Conservation (phyloP, 1,140 invertebrate genomes). For the Agrilus planipennis region DNA sequence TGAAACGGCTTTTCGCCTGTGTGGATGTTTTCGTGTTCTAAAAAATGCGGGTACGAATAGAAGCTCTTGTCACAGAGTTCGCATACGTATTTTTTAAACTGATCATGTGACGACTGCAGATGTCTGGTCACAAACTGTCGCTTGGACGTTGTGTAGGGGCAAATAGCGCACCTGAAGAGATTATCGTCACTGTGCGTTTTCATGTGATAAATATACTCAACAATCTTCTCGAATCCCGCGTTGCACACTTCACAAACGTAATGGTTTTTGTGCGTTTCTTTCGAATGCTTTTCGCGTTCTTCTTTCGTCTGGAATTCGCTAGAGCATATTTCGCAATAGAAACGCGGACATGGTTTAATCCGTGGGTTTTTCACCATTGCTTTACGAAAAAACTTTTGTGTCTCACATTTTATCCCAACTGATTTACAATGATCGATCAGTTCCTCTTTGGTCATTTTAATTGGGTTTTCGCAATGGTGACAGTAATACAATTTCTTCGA, state of each 20-base stretch:
- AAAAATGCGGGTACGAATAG: background rate
- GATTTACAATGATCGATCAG: background rate
- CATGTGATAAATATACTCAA: slow-evolving; percentile 22
- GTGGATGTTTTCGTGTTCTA: slow-evolving; percentile 40
- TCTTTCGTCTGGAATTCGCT: slow-evolving; percentile 41
- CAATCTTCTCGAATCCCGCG: slow-evolving; percentile 18
- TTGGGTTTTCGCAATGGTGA: background rate
- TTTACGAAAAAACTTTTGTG: slow-evolving; percentile 1
- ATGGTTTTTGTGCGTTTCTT: slow-evolving; percentile 36
- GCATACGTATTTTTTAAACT: slow-evolving; percentile 8
- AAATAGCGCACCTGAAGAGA: slow-evolving; percentile 37
- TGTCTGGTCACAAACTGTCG: background rate
- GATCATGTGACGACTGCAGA: slow-evolving; percentile 1
- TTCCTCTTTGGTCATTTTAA: background rate
- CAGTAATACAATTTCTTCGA: no score
- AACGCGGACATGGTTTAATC: slow-evolving; percentile 11
- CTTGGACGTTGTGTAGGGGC: slow-evolving; percentile 29
- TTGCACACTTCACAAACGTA: slow-evolving; percentile 24
- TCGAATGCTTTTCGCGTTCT: slow-evolving; percentile 41
- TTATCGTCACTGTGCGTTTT: slow-evolving; percentile 37
- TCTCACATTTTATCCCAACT: background rate
- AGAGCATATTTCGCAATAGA: slow-evolving; percentile 36
- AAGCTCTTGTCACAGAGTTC: slow-evolving; percentile 3
- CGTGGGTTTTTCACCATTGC: background rate
- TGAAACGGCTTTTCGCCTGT: slow-evolving; percentile 37